These are phyloP conservation scores for Gonocerus acuteangulatus DNA, from an alignment of 2,888 invertebrate species.

Conservation along the genomic window DNA sequence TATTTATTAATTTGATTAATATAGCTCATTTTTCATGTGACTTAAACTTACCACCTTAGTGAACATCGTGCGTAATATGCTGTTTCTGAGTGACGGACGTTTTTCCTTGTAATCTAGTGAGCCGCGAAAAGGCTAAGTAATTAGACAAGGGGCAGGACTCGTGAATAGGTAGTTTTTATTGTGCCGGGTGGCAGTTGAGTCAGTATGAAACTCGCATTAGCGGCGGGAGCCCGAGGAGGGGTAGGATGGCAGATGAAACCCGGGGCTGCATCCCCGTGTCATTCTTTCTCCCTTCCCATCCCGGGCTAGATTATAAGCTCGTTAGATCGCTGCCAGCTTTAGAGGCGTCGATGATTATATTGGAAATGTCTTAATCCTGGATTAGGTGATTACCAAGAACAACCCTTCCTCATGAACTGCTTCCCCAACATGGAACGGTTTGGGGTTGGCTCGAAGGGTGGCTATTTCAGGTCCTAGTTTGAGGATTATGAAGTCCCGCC, in stretches of 20 bases:
- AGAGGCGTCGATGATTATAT: conserved; percentile 24
- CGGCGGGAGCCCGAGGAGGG: neutral
- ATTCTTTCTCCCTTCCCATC: neutral
- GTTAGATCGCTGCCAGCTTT: neutral
- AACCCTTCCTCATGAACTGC: too few relatives aligned
- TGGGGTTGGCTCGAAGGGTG: too few relatives aligned
- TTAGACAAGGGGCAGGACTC: conserved; percentile 1
- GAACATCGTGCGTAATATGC: too few relatives aligned
- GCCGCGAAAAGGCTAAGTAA: too few relatives aligned
- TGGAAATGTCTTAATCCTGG: conserved; percentile 16
- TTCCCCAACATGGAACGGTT: too few relatives aligned
- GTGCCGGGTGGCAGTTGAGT: neutral
- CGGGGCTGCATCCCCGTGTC: neutral
- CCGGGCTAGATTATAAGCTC: conserved; percentile 5
- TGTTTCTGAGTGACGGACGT: too few relatives aligned
- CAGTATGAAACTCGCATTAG: conserved; percentile 16
- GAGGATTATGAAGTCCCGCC: too few relatives aligned
- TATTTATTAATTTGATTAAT: too few relatives aligned
- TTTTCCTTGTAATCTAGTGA: too few relatives aligned
- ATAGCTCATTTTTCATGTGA: too few relatives aligned
- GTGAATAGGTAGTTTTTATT: conserved; percentile 15
- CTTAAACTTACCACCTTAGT: too few relatives aligned
- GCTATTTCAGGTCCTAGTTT: too few relatives aligned
- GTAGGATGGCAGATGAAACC: neutral
- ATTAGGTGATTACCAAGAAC: conserved; percentile 11